These are phyloP conservation scores for Dryocosmus kuriphilus DNA, from an alignment of 2,888 invertebrate species.

Conservation along the genomic window DNA sequence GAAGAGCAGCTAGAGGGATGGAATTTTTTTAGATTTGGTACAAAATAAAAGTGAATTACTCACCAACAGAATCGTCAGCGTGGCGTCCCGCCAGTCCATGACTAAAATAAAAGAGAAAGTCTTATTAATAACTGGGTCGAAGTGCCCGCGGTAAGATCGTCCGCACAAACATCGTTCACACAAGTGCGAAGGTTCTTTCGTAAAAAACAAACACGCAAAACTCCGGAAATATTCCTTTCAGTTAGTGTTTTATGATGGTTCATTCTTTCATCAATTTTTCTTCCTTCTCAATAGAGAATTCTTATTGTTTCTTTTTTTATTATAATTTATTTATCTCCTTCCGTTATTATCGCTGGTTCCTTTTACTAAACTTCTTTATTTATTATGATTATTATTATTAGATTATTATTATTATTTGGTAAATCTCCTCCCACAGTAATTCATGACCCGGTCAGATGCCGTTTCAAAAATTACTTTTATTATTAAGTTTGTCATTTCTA, in stretches of 20 bases:
- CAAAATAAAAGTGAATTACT: slow-evolving; percentile 57
- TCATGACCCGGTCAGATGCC: no score
- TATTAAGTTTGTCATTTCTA: no score
- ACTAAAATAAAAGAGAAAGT: slow-evolving; percentile 76
- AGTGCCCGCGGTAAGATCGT: slow-evolving; percentile 57
- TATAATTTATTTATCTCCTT: neutral
- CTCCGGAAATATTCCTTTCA: slow-evolving; percentile 34
- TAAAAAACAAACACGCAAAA: slow-evolving; percentile 30
- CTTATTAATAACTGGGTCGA: slow-evolving; percentile 73
- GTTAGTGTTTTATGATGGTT: slow-evolving; percentile 21
- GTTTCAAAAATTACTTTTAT: no score
- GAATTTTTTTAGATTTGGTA: slow-evolving; percentile 19
- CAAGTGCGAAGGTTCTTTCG: slow-evolving; percentile 32
- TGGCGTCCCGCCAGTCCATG: slow-evolving; percentile 74
- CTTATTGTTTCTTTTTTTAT: neutral
- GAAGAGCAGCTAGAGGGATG: neutral
- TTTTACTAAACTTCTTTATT: no score
- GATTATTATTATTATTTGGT: no score
- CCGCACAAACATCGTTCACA: slow-evolving; percentile 41
- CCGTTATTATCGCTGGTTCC: neutral
- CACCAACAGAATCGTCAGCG: slow-evolving; percentile 70
- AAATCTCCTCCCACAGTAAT: no score
- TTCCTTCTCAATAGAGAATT: neutral
- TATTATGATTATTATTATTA: no score
- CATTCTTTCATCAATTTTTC: slow-evolving; percentile 1